These are phyloP conservation scores for Hoplodrina ambigua DNA, from an alignment of 2,888 invertebrate species.

Conservation along the genomic window DNA sequence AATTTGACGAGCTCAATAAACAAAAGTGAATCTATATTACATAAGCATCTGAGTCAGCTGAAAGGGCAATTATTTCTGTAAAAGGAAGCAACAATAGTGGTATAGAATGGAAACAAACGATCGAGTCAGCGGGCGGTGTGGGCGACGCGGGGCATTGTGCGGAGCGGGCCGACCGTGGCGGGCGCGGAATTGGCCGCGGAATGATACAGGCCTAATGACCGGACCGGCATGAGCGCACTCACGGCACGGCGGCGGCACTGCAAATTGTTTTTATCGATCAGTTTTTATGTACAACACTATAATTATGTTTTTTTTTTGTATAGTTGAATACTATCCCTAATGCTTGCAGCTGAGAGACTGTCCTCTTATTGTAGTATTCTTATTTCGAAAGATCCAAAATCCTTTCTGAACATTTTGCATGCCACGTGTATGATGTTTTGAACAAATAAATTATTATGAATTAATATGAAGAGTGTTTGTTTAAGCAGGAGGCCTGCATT, in stretches of 20 bases:
- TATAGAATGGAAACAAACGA: slow-evolving; percentile 48
- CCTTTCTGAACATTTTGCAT: too few relatives aligned
- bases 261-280: slow-evolving; percentile 53
- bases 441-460: too few relatives aligned
- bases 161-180: slow-evolving; percentile 37
- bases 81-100: slow-evolving; percentile 51
- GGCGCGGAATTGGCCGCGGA: slow-evolving; percentile 15
- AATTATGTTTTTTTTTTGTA: neutral
- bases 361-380: too few relatives aligned
- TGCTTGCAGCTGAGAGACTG: neutral
- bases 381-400: neutral
- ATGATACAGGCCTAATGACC: slow-evolving; percentile 26
- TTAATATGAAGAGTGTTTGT: too few relatives aligned
- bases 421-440: too few relatives aligned
- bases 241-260: slow-evolving; percentile 11
- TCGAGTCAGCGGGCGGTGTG: slow-evolving; percentile 21
- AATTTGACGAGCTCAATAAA: slow-evolving; percentile 41
- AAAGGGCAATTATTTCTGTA: slow-evolving; percentile 40
- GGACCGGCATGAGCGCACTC: slow-evolving; percentile 15
- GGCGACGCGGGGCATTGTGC: slow-evolving; percentile 47
- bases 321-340: neutral
- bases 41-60: slow-evolving; percentile 49
- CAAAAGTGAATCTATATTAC: slow-evolving; percentile 56
- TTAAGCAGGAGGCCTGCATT: neutral
- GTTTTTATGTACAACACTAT: slow-evolving; percentile 18